Conservation (phyloP, 2,888 invertebrate genomes). For the Drosophila mimetica region DNA sequence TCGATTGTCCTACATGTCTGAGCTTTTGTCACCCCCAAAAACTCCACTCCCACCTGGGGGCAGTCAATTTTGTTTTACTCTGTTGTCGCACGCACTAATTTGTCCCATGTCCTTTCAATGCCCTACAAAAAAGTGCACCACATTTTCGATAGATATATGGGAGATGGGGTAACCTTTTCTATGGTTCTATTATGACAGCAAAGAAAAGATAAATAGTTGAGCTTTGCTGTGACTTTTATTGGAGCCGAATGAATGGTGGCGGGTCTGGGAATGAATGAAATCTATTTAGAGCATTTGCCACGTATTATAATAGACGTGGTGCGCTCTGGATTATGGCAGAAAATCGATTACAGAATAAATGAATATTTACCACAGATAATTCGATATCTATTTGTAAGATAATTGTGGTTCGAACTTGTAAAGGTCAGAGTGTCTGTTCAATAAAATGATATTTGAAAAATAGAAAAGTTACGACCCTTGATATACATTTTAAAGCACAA, state of each 20-base stretch:
- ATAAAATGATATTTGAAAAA: too few relatives aligned
- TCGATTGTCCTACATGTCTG: constrained; percentile 35
- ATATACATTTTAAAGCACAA: too few relatives aligned
- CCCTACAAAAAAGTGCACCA: constrained; percentile 60
- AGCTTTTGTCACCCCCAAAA: constrained; percentile 33
- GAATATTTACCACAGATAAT: constrained; percentile 11
- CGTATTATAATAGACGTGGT: constrained; percentile 10
- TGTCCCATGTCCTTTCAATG: constrained; percentile 64
- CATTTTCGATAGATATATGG: constrained; percentile 21
- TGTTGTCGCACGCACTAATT: constrained; percentile 63
- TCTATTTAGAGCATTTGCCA: constrained; percentile 22
- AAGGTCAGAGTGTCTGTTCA: background rate
- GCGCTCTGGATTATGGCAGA: constrained; percentile 9
- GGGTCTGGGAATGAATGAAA: constrained; percentile 26
- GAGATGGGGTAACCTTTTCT: constrained; percentile 7
- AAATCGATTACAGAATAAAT: constrained; percentile 22
- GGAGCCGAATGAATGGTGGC: constrained; percentile 26
- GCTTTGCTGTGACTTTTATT: constrained; percentile 35
- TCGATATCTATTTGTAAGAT: background rate
- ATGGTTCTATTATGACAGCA: constrained; percentile 30
- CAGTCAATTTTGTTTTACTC: constrained; percentile 44
- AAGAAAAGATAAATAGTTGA: constrained; percentile 35
- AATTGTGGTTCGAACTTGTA: background rate
- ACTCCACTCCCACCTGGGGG: constrained; percentile 1
- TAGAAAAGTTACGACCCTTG: too few relatives aligned